Base-by-base conservation (phyloP, 2,113 vertebrate genomes). In the Trematocara zebra region DNA sequence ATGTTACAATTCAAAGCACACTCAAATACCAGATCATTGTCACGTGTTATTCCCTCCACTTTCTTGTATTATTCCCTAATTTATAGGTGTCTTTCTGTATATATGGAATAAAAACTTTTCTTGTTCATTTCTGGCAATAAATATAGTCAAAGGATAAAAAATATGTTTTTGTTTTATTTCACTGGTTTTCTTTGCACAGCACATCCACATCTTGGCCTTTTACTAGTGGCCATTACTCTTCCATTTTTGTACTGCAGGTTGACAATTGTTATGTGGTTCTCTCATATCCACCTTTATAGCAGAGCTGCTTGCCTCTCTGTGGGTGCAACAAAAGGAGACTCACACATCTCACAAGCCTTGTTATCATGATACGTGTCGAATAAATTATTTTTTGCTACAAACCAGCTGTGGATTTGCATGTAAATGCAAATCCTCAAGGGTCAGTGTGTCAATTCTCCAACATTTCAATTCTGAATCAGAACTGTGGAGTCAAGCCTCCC, bases 391-490 rank as follows among this genome's bases (percentile, higher is more conserved):
- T 92, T 84, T 92, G 78, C 87, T 90, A 57, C 79, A 80, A 72
- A 83, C 84, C 92, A 94, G 91, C 84, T 93, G 87, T 89, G 91
- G 87, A 93, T 94, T 92, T 95, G 94, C 88, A 95, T 94, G 88
- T 90, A 88, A 94, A 94, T 93, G 64, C 84, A 90, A 90, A 89
- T 92, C 72, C 89, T 91, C 90, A 67, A 80, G 88, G 88, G 89
- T 90, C 91, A 87, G 28, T 52, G 76, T 89, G 83, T 85, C 91
- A 91, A 81, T 89, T 86, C 81, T 47, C 69, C 23, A 86, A 91
- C 91, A 91, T 91, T 93, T 91, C 85, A 88, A 86, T 92, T 92
- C 87, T 59, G 64, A 92, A 85, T 92, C 67, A 84, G 85, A 93
- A 91, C 85, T 85, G 79, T 12, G 53, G 23, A 90, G 83, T 91